Base-by-base conservation (phyloP, 2,888 invertebrate species). In the Drosophila niveifrons region DNA sequence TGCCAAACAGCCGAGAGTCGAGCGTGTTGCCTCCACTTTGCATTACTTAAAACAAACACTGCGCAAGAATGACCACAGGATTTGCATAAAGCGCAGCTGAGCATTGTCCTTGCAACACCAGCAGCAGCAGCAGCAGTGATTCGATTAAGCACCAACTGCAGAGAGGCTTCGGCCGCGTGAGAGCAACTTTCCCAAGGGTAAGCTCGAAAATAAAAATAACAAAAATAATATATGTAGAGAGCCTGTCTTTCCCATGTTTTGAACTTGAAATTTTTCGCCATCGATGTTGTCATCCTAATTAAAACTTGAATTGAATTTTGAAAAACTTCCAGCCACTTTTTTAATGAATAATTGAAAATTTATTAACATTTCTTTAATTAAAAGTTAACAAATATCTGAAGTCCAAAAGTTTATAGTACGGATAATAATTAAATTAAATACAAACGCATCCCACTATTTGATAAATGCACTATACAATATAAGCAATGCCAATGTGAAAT, bases 1-100 rank as follows among this genome's bases (percentile, higher is more conserved):
- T 58, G 34, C 43, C 51, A 17, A 39, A 9, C 29, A 18, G 39
- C 1, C 1, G 51, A 46, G 43, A 53, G 56, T 23, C n/a, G 36
- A 36, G 36, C 3, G 56, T 39, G 72, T 39, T 62, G 63, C 57
- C 55, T 64, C 31, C 64, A 73, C 68, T 78, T 72, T 63, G 75
- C 75, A 78, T 78, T 75, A 78, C 63, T 75, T 72, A 75, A 78
- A 78, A 75, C 69, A 78, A 78, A 78, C 48, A 75, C 63, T 57
- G 63, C 61, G 41, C 67, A 68, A 75, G 80, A 84, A 72, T 78
- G 85, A 71, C 82, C 82, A 75, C 78, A 64, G 81, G 64, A 85
- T 85, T 82, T 82, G 83, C 86, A 82, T 82, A 82, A 73, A 74
- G 71, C 78, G 73, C 71, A 71, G 63, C 59, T 39, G 76, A 66